Evolutionary conservation across 2,113 vertebrate species (phyloP).

Genomic region (Epinephelus lanceolatus): DNA sequence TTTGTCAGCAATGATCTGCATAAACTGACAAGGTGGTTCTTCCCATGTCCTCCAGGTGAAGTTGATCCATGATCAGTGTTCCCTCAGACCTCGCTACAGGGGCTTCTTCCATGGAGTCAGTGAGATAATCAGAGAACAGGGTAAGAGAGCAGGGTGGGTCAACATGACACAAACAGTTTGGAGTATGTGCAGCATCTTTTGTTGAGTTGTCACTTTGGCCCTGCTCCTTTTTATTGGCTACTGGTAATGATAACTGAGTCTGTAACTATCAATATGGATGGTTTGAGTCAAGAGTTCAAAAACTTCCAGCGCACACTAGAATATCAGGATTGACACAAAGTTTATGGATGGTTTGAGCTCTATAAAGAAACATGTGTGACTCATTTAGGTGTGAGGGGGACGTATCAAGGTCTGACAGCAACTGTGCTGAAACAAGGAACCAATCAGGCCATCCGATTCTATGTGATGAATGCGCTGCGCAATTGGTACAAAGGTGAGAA

Average conservation of each 20-base stretch:
- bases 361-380: neutral
- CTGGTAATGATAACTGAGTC: no score
- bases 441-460: constrained; percentile 89
- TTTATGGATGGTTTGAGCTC: neutral
- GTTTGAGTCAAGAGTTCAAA: no score
- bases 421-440: constrained; percentile 87
- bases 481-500: constrained; percentile 88
- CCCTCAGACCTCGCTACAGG: constrained; percentile 82
- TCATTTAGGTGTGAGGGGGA: constrained; percentile 83
- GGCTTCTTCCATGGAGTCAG: constrained; percentile 88
- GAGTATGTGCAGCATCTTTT: neutral
- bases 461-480: constrained; percentile 85
- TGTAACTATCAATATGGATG: neutral
- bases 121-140: constrained; percentile 86
- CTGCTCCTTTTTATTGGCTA: neutral
- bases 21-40: neutral
- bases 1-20: neutral
- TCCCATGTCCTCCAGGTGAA: constrained; percentile 81
- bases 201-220: neutral
- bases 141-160: constrained; percentile 53
- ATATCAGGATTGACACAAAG: no score
- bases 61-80: constrained; percentile 88
- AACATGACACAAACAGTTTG: neutral
- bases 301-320: no score
- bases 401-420: constrained; percentile 86